phyloP scores from a whole-genome alignment of 2,888 invertebrate genomes.

The Mylabris sibirica region DNA sequence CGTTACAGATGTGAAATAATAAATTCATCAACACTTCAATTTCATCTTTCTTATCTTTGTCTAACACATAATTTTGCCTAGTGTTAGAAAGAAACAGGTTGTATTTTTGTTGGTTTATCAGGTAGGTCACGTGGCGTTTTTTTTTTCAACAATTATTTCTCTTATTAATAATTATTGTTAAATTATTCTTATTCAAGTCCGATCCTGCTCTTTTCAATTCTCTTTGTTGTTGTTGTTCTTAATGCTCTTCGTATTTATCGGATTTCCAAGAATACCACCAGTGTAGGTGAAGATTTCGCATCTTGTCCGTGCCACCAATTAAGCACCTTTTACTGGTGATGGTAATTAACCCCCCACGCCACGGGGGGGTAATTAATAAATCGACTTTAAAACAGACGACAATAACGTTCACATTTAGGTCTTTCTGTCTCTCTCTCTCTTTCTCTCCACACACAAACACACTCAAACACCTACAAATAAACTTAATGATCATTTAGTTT shows the following conservation, averaged over 20 bases:
- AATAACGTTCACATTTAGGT: neutral
- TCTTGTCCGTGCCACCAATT: constrained; percentile 16
- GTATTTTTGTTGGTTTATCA: no score
- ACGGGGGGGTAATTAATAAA: neutral
- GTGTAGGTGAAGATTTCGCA: constrained; percentile 17
- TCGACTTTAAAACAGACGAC: neutral
- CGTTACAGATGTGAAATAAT: neutral
- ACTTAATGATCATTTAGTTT: neutral
- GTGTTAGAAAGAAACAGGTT: neutral
- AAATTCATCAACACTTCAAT: constrained; percentile 2
- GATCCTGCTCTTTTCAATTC: neutral
- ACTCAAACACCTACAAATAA: neutral
- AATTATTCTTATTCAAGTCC: neutral
- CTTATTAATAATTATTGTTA: neutral
- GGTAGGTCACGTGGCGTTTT: no score
- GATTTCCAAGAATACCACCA: constrained; percentile 13
- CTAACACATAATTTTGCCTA: neutral
- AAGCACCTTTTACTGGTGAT: constrained; percentile 8
- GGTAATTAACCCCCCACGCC: constrained; percentile 11
- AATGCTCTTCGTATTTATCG: neutral
- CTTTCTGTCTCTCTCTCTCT: no score
- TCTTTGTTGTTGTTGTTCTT: neutral
- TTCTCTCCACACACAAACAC: neutral
- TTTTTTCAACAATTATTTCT: no score
- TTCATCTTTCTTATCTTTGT: neutral